These are phyloP conservation scores for Trichomalopsis sarcophagae DNA, from an alignment of 1,140 invertebrate genomes.

Conservation along the genomic window DNA sequence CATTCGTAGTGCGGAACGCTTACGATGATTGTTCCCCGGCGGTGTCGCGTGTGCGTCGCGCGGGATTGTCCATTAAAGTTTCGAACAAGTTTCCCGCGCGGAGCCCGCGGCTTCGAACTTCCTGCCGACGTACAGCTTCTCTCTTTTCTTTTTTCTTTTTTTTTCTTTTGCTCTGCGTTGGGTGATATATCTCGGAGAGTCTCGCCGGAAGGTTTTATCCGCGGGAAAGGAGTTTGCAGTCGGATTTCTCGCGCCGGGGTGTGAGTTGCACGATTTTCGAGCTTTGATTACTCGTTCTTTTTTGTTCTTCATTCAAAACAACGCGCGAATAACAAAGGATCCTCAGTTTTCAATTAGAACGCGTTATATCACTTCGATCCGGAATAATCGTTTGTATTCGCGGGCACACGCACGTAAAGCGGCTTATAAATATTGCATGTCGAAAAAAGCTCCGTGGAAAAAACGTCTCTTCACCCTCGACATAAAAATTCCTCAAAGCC, in stretches of 20 bases:
- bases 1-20: conserved; percentile 53
- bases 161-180: conserved; percentile 34
- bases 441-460: not conserved
- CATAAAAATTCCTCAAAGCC: not conserved
- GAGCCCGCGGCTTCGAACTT: conserved; percentile 51
- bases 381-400: not conserved
- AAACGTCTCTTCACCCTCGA: conserved; percentile 20
- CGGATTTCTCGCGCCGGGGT: not conserved
- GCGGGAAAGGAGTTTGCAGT: not conserved
- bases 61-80: conserved; percentile 66
- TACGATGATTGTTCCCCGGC: conserved; percentile 62
- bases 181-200: not conserved
- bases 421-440: not conserved
- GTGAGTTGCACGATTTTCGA: too few relatives aligned
- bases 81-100: conserved; percentile 62
- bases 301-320: not conserved
- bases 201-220: not conserved
- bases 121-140: conserved; percentile 54
- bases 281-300: not conserved
- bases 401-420: not conserved
- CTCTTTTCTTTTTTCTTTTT: conserved; percentile 49
- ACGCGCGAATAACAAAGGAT: not conserved
- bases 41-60: conserved; percentile 50
- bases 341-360: not conserved
- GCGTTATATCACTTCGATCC: too few relatives aligned